Percentiles rank a stretch among this genome's conserved stretches.
Evolutionary conservation across 2,797 vertebrate species (phyloP).

Genomic region (Protonibea diacanthus): DNA sequence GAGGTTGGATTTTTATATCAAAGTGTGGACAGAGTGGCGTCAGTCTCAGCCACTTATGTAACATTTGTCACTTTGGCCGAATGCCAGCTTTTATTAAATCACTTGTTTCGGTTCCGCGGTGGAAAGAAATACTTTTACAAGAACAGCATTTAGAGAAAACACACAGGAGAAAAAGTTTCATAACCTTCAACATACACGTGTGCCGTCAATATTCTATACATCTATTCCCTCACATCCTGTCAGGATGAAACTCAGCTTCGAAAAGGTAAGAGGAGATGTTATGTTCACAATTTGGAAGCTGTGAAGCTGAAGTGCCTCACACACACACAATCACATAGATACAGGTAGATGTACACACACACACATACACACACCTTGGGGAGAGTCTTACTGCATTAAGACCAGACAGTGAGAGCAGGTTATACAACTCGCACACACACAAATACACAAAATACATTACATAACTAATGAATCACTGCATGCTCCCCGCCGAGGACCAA

Average conservation of each 20-base stretch:
- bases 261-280: background rate
- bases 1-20: conserved; percentile 1
- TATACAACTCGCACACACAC: conserved; percentile 48
- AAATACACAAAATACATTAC: conserved; percentile 50
- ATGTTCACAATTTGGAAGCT: conserved; percentile 3
- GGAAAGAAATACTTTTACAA: background rate
- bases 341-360: conserved; percentile 1
- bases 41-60: conserved; percentile 22
- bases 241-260: background rate
- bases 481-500: conserved; percentile 9
- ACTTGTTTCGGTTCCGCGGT: background rate
- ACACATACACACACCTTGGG: conserved; percentile 13
- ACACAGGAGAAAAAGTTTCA: conserved; percentile 20
- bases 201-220: background rate
- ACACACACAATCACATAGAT: background rate
- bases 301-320: background rate
- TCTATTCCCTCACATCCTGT: background rate
- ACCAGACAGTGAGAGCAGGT: conserved; percentile 27
- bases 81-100: conserved; percentile 1
- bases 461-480: conserved; percentile 55
- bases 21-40: background rate
- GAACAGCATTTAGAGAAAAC: background rate
- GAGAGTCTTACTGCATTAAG: conserved; percentile 1
- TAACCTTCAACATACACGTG: background rate
- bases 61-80: conserved; percentile 17